phyloP scores from a whole-genome alignment of 2,113 vertebrate species.

The Uropsilus gracilis region DNA sequence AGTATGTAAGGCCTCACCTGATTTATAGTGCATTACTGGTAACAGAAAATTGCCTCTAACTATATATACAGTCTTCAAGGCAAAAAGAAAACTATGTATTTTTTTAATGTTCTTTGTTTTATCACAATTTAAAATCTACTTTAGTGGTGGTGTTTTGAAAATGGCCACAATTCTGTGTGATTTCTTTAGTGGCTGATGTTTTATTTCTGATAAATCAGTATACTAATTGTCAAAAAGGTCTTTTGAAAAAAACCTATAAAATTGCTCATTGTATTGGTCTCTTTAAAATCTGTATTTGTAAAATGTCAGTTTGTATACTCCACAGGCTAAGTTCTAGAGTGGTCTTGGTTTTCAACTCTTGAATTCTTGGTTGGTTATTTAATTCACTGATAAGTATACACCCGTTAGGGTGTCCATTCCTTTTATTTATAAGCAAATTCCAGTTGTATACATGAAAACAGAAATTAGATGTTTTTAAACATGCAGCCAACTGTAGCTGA shows the following conservation, averaged over 20 bases:
- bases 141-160: not conserved
- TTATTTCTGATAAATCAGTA: constrained; percentile 21
- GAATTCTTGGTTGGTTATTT: not conserved
- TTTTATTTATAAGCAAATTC: constrained; percentile 54
- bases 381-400: not conserved
- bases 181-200: not conserved
- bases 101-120: constrained; percentile 17
- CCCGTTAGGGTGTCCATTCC: not conserved
- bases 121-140: not conserved
- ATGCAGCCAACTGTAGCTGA: not conserved
- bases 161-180: not conserved
- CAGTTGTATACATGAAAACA: constrained; percentile 18
- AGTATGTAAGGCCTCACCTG: not conserved
- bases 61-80: not conserved
- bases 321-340: not conserved
- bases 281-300: constrained; percentile 29
- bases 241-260: not conserved
- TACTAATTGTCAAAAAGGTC: not conserved
- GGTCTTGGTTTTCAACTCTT: not conserved
- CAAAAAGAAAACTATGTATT: not conserved
- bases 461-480: constrained; percentile 17
- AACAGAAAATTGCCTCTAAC: not conserved
- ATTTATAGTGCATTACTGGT: not conserved
- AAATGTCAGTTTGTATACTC: not conserved
- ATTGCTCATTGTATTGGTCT: not conserved